A percentile compares a stretch with the other conserved stretches of the same genome.
phyloP scores from a whole-genome alignment of 2,797 vertebrate species.

The Pseudocheirus occidentalis region DNA sequence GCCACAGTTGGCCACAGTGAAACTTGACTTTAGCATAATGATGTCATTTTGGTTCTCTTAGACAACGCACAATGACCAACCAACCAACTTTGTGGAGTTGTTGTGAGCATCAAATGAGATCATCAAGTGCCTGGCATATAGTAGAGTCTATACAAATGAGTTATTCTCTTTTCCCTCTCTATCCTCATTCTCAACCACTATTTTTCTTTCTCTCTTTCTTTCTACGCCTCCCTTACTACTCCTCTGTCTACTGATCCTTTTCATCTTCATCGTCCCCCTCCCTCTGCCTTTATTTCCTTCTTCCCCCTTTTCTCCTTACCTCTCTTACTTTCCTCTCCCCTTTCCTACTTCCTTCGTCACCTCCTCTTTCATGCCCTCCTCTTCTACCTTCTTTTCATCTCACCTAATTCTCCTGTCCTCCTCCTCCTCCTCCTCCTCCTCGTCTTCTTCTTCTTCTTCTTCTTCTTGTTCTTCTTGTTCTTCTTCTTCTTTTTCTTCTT shows the following conservation, averaged over 20 bases:
- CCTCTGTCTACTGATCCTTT: neutral
- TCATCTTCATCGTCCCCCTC: neutral
- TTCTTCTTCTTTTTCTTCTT: too few relatives aligned
- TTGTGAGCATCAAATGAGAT: neutral
- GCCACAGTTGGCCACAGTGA: too few relatives aligned
- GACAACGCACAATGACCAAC: too few relatives aligned
- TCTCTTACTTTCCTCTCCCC: neutral
- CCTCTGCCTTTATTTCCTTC: neutral
- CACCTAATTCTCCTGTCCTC: too few relatives aligned
- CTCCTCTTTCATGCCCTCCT: neutral
- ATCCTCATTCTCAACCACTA: neutral
- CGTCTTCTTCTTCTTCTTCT: neutral
- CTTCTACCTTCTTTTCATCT: neutral
- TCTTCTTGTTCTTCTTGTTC: neutral
- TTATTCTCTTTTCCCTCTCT: neutral
- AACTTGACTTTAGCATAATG: too few relatives aligned
- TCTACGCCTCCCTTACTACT: neutral
- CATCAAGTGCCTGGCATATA: neutral
- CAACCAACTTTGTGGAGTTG: neutral
- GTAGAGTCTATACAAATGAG: neutral
- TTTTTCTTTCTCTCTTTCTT: neutral
- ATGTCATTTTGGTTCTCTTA: too few relatives aligned
- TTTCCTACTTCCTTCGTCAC: neutral
- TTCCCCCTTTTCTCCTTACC: neutral
- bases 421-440: too few relatives aligned